Percentiles rank a stretch among this genome's conserved stretches.
Evolutionary conservation across 2,888 invertebrate species (phyloP).

Genomic region (Drosophila melanosoma): DNA sequence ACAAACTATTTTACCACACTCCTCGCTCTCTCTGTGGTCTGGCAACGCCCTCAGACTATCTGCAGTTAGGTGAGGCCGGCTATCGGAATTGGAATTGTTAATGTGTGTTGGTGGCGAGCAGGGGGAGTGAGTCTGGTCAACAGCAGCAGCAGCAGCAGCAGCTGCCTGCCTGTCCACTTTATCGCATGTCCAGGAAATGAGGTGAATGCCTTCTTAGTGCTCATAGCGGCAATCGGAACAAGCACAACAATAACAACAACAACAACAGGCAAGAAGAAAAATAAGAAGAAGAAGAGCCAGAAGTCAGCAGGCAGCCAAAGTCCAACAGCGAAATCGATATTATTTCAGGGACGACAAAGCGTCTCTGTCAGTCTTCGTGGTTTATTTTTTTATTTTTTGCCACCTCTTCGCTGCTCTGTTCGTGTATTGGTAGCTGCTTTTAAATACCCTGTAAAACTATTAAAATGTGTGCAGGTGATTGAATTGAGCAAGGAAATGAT

Average conservation of each 20-base stretch:
- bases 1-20: neutral
- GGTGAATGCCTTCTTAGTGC: slow-evolving; percentile 77
- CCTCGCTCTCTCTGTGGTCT: slow-evolving; percentile 5
- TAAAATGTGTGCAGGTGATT: neutral
- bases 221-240: slow-evolving; percentile 67
- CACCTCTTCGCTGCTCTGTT: slow-evolving; percentile 16
- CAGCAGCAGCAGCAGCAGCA: slow-evolving; percentile 25
- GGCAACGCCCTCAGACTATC: slow-evolving; percentile 47
- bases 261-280: neutral
- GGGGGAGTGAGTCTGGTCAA: slow-evolving; percentile 28
- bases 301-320: slow-evolving; percentile 47
- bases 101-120: neutral
- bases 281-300: slow-evolving; percentile 22
- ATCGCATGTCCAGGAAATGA: slow-evolving; percentile 72
- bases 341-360: slow-evolving; percentile 72
- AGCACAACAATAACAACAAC: slow-evolving; percentile 32
- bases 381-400: slow-evolving; percentile 20
- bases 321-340: slow-evolving; percentile 77
- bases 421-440: neutral
- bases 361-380: slow-evolving; percentile 31
- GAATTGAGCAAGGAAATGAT: neutral
- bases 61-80: slow-evolving; percentile 33
- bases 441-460: slow-evolving; percentile 10
- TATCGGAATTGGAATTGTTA: slow-evolving; percentile 1
- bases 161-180: slow-evolving; percentile 44